Evolutionary conservation across 2,113 vertebrate species (phyloP).

Genomic region (Cettia cetti): DNA sequence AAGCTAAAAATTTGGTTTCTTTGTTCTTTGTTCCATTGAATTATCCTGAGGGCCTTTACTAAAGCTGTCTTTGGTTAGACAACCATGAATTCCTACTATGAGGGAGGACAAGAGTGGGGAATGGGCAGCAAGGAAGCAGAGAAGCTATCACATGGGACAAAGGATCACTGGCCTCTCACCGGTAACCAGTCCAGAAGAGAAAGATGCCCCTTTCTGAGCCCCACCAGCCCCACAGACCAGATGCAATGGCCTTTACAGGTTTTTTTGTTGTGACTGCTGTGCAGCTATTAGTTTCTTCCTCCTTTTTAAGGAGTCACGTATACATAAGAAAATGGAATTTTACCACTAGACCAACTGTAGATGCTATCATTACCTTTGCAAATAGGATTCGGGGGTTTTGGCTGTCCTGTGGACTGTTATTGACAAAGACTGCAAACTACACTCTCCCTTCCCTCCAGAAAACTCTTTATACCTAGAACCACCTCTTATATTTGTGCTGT

Average conservation of each 20-base stretch:
- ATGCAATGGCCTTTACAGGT: neutral
- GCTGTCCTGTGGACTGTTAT: neutral
- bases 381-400: neutral
- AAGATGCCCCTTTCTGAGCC: neutral
- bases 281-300: neutral
- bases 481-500: neutral
- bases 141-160: neutral
- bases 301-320: neutral
- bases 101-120: neutral
- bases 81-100: neutral
- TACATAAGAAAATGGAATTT: neutral
- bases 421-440: neutral
- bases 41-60: neutral
- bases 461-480: neutral
- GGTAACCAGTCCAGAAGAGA: neutral
- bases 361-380: neutral
- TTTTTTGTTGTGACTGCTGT: neutral
- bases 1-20: neutral
- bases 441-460: neutral
- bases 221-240: neutral
- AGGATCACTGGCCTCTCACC: neutral
- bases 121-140: neutral
- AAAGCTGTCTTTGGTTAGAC: neutral
- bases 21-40: neutral
- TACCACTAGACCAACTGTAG: neutral